Conservation (phyloP, 2,888 invertebrate genomes). For the Monoplex corrugatus region DNA sequence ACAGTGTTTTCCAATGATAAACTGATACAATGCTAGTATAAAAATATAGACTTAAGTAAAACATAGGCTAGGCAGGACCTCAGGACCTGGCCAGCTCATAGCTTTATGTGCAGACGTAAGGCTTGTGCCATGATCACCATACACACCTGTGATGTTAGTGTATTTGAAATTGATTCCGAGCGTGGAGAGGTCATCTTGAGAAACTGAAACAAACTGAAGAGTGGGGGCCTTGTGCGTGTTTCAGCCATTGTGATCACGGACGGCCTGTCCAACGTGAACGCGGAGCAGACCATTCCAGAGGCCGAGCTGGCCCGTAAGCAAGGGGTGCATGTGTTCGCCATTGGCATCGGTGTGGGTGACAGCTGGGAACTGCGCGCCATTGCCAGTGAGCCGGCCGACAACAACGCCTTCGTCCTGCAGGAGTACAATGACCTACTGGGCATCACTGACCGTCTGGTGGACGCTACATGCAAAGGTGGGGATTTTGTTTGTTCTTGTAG, state of each 20-base stretch:
- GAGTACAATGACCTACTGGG: constrained; percentile 67
- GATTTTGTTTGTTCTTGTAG: background rate
- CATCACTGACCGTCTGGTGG: constrained; percentile 66
- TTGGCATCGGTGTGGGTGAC: constrained; percentile 73
- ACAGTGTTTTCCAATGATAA: no score
- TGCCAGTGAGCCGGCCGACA: constrained; percentile 66
- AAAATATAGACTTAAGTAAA: no score
- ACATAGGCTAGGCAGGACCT: no score
- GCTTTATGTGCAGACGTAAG: no score
- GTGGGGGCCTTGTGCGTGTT: constrained; percentile 1
- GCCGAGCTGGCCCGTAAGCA: constrained; percentile 67
- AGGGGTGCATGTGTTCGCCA: constrained; percentile 75
- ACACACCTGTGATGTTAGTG: background rate
- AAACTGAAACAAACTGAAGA: no score
- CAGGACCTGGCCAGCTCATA: no score
- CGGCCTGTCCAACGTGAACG: constrained; percentile 76
- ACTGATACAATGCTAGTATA: no score
- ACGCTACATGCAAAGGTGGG: constrained; percentile 69
- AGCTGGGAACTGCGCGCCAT: constrained; percentile 68
- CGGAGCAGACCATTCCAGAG: constrained; percentile 72
- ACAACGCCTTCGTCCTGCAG: constrained; percentile 68
- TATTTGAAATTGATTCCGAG: no score
- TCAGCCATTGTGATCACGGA: constrained; percentile 77
- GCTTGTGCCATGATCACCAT: background rate
- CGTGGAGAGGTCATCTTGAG: no score